Conservation (phyloP, 2,797 vertebrate genomes). For the Phalanger gymnotis region DNA sequence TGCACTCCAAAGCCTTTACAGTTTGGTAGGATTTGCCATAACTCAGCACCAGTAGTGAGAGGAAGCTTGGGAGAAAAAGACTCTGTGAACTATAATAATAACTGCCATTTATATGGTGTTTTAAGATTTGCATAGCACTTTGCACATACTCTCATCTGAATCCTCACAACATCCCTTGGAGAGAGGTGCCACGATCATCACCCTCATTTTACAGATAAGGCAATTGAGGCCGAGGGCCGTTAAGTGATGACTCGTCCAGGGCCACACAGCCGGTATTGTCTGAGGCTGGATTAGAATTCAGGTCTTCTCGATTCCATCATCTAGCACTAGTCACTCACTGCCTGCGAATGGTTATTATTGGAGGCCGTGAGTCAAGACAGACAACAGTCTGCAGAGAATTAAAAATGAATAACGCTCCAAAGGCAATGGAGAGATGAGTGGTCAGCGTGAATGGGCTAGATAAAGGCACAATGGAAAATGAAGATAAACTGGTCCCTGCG, state of each 20-base stretch:
- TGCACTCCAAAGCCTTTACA: neutral
- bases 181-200: neutral
- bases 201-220: neutral
- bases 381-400: neutral
- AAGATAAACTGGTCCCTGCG: neutral
- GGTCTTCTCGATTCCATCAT: neutral
- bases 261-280: neutral
- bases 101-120: neutral
- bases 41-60: neutral
- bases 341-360: neutral
- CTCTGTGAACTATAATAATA: neutral
- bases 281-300: neutral
- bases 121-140: neutral
- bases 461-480: neutral
- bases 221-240: neutral
- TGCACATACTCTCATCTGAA: neutral
- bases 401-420: neutral
- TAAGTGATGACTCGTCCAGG: neutral
- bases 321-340: neutral
- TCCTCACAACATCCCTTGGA: neutral
- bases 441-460: neutral
- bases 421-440: neutral
- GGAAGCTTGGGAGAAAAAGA: neutral
- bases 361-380: neutral
- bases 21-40: neutral